Evolutionary conservation across 2,797 vertebrate genomes (phyloP).

Genomic region (Holocentrus rufus): DNA sequence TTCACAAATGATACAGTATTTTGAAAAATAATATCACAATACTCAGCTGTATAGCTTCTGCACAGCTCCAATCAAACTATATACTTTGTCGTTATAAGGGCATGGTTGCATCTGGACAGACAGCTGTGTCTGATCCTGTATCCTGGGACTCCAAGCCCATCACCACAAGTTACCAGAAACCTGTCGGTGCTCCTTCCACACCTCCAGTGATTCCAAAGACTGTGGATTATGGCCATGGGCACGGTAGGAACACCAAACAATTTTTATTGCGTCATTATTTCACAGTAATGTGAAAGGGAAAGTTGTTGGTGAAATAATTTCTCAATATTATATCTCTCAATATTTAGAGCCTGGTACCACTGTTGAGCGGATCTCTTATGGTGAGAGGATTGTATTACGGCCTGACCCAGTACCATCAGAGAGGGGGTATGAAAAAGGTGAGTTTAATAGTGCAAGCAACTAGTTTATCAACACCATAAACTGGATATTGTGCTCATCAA

Average conservation of each 20-base stretch:
- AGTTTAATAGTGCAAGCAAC: not conserved
- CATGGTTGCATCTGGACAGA: constrained; percentile 68
- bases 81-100: constrained; percentile 62
- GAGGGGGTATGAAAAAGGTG: constrained; percentile 93
- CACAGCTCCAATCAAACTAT: not conserved
- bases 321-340: constrained; percentile 32
- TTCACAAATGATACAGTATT: no score
- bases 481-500: not conserved
- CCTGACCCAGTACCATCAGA: constrained; percentile 90
- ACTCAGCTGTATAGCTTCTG: not conserved
- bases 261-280: not conserved
- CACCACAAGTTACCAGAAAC: constrained; percentile 63
- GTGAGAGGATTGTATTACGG: constrained; percentile 93
- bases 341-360: constrained; percentile 87
- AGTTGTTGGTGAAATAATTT: constrained; percentile 9
- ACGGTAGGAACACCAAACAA: constrained; percentile 80
- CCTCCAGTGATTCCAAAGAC: constrained; percentile 89
- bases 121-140: constrained; percentile 26
- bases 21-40: no score
- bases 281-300: not conserved
- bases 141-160: constrained; percentile 83
- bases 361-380: constrained; percentile 95
- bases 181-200: constrained; percentile 76
- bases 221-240: constrained; percentile 93
- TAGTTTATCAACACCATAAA: not conserved